Base-by-base conservation (phyloP, 2,888 invertebrate genomes). In the Tinea semifulvella region DNA sequence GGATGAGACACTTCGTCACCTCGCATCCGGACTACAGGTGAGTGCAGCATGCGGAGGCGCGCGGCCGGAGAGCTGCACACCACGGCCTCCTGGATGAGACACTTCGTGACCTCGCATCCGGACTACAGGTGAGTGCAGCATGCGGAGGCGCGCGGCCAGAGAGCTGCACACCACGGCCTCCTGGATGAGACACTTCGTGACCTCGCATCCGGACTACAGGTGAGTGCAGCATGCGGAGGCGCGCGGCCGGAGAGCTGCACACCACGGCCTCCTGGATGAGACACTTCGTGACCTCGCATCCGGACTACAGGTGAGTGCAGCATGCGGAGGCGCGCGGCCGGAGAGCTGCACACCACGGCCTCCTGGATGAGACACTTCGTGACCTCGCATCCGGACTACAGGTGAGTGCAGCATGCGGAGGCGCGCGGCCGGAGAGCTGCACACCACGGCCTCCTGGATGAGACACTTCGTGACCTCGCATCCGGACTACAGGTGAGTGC, bases 181-280 rank as follows among this genome's bases (percentile, higher is more conserved):
- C 22, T 99, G 97, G 96, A 91, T 98, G 63, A 85, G 99, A 40
- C 86, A 92, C 49, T 96, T 95, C 77, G 92, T 99, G 45, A 84
- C 86, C 28, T 82, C 83, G 11, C 99, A 99, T 80, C 88, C 94
- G 0, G 88, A 91, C 36, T 98, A 98, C 79, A 90, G 91, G 94
- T 94, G 65, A 83, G 83, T 71, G 14, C 10, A n/a, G n/a, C 49
- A 97, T 99, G 63, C 90, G 91, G 65, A 85, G 88, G 46, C 85
- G 94, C 57, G 94, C 95, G 4, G 86, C 91, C 55, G 98, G 98
- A 19, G 92, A 95, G 65, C 86, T 97, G 45, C 83, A 88, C 61
- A 99, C 99, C 44, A 94, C 96, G 55, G 99, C 99, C 31, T 84
- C 91, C 22, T 99, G 97, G 96, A 91, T 98, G 63, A 85, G 99